Percentiles rank a stretch among this genome's conserved stretches.
Conservation (phyloP, 2,797 vertebrate species). For the Tokudaia muenninki region DNA sequence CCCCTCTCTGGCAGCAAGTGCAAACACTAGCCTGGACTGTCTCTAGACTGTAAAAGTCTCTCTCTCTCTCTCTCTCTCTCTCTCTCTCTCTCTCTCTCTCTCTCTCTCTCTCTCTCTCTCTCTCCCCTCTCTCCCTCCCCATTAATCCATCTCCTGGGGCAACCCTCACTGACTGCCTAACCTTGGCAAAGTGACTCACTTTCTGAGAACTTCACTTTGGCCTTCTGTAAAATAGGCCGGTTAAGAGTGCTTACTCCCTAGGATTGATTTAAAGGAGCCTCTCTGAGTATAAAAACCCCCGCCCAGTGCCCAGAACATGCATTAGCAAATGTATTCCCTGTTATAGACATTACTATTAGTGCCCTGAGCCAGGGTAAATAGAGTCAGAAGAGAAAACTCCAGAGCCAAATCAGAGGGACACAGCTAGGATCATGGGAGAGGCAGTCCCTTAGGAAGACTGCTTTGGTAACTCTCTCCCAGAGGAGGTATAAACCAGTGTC, state of each 20-base stretch:
- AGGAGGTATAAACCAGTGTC: background rate
- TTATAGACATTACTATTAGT: background rate
- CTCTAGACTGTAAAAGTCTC: background rate
- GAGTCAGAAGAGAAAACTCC: background rate
- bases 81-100: too few relatives aligned
- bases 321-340: background rate
- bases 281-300: background rate
- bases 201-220: background rate
- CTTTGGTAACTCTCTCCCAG: too few relatives aligned
- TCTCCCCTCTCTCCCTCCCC: accelerated
- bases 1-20: background rate
- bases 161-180: background rate
- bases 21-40: background rate
- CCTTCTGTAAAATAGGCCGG: conserved; percentile 7
- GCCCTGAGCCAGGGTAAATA: background rate
- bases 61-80: background rate
- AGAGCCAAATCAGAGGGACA: background rate
- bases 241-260: background rate
- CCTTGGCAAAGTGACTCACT: background rate
- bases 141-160: background rate
- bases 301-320: background rate
- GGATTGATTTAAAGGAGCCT: background rate
- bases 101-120: too few relatives aligned
- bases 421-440: background rate
- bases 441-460: background rate